Evolutionary conservation across 2,888 invertebrate genomes (phyloP).

Genomic region (Pammene aurita): DNA sequence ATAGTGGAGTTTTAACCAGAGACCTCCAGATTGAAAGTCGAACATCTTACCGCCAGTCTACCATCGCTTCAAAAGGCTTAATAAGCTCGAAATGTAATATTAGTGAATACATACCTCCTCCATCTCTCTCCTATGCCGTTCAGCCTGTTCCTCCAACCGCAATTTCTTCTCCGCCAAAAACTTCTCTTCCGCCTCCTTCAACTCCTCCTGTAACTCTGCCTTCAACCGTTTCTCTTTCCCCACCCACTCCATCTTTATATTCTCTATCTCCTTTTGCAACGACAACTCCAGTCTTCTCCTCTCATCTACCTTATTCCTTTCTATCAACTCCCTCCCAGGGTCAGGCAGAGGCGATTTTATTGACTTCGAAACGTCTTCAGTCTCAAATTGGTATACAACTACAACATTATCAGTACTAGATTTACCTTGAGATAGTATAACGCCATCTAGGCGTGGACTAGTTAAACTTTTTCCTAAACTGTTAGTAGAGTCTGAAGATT

Average conservation of each 20-base stretch:
- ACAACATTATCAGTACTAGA: conserved; percentile 75
- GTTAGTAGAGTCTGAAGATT: conserved; percentile 66
- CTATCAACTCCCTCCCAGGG: conserved; percentile 71
- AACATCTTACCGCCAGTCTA: too few species aligned
- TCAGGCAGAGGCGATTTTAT: conserved; percentile 72
- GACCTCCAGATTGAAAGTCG: too few species aligned
- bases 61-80: too few species aligned
- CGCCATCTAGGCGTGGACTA: conserved; percentile 74
- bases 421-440: conserved; percentile 76
- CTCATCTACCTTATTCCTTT: conserved; percentile 72
- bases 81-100: too few species aligned
- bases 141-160: conserved; percentile 74
- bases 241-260: conserved; percentile 82
- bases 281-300: conserved; percentile 71
- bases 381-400: conserved; percentile 77
- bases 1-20: too few species aligned
- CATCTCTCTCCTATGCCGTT: conserved; percentile 73
- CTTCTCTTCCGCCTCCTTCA: conserved; percentile 77
- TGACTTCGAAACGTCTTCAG: conserved; percentile 64
- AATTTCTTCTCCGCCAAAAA: conserved; percentile 69
- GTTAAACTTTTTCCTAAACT: conserved; percentile 64
- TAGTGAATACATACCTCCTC: conserved; percentile 64
- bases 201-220: conserved; percentile 79
- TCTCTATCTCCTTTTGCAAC: conserved; percentile 79
- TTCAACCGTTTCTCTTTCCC: conserved; percentile 81